Percentiles rank a stretch among this genome's conserved stretches.
These are phyloP conservation scores for Chamaetylas fuelleborni DNA, from an alignment of 2,113 vertebrate genomes.

Conservation along the genomic window DNA sequence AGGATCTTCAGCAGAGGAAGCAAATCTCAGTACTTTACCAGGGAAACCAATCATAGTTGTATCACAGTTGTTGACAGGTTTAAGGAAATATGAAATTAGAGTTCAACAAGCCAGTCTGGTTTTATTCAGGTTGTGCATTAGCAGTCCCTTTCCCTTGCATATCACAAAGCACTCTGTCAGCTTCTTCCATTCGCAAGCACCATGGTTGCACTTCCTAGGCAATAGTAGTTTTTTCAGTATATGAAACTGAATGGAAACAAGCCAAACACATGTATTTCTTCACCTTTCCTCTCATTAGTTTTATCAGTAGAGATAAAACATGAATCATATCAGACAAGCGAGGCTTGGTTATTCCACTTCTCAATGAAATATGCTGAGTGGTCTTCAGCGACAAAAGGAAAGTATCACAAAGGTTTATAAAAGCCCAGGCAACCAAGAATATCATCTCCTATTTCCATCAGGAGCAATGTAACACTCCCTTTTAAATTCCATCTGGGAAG, in stretches of 20 bases:
- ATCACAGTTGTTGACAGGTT: conserved; percentile 1
- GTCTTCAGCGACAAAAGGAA: neutral
- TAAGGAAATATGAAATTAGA: conserved; percentile 17
- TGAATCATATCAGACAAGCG: neutral
- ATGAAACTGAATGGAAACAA: neutral
- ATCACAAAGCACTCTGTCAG: neutral
- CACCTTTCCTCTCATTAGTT: neutral
- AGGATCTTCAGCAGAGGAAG: conserved; percentile 1
- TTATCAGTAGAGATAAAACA: neutral
- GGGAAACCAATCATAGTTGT: neutral
- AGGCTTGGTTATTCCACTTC: neutral
- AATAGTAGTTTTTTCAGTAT: neutral
- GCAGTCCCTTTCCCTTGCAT: neutral
- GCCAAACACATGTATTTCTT: neutral
- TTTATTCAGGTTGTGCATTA: neutral
- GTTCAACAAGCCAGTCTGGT: neutral
- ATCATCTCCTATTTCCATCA: neutral
- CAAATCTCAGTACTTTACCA: neutral
- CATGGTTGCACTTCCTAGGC: neutral
- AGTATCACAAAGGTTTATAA: neutral
- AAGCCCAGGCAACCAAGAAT: neutral
- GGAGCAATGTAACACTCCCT: neutral
- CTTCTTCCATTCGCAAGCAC: neutral
- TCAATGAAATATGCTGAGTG: neutral
- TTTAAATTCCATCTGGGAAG: neutral